phyloP scores from a whole-genome alignment of 30 jellyfish, hydroid and myxozoan species.

The Pseudorhiza aurosa region DNA sequence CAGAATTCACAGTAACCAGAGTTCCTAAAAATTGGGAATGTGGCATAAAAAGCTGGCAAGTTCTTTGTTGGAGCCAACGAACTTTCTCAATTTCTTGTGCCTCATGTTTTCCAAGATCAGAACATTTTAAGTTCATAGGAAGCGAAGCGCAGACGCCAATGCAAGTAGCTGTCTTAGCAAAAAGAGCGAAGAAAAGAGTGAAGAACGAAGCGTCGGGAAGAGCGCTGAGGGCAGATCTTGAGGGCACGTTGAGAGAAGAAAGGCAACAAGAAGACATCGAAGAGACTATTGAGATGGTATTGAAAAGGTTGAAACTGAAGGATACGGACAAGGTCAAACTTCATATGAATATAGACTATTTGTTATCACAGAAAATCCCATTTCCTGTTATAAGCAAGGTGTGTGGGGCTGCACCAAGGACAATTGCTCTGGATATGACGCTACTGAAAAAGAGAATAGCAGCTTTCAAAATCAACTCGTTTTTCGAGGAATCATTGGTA shows the following conservation, averaged over 20 bases:
- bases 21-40: no score
- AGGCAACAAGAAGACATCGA: constrained; percentile 23
- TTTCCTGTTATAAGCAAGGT: constrained; percentile 9
- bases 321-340: background rate
- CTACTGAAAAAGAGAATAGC: constrained; percentile 35
- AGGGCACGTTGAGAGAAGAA: constrained; percentile 8
- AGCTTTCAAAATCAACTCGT: constrained; percentile 50
- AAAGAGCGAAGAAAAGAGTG: background rate
- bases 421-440: constrained; percentile 17
- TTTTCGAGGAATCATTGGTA: constrained; percentile 49
- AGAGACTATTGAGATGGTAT: constrained; percentile 36
- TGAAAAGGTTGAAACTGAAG: constrained; percentile 26
- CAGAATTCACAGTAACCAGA: no score
- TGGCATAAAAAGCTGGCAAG: no score
- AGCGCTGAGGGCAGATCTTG: background rate
- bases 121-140: constrained; percentile 32
- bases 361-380: constrained; percentile 26
- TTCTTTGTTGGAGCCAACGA: no score
- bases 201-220: background rate
- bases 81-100: no score
- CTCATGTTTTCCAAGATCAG: constrained; percentile 47
- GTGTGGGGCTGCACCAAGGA: constrained; percentile 43
- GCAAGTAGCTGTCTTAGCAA: constrained; percentile 36
- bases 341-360: constrained; percentile 23
- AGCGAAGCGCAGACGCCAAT: constrained; percentile 12